Conservation (phyloP, 1,140 invertebrate species). For the Ceratina australensis region DNA sequence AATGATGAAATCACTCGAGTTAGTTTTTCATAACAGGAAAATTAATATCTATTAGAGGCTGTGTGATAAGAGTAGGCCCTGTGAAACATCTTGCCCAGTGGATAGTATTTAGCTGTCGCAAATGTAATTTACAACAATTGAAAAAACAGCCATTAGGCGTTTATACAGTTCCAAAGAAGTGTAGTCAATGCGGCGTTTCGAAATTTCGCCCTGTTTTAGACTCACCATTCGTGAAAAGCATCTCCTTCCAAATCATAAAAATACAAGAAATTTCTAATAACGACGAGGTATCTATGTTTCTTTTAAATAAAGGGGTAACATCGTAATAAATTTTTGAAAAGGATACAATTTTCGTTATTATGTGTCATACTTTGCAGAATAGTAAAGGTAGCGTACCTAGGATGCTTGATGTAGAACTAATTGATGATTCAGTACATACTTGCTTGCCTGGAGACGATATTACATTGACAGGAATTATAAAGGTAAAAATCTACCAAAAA, state of each 20-base stretch:
- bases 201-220: slow-evolving; percentile 86
- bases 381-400: slow-evolving; percentile 90
- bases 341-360: background rate
- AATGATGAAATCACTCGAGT: too few species aligned
- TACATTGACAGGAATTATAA: slow-evolving; percentile 91
- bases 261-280: slow-evolving; percentile 86
- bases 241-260: slow-evolving; percentile 89
- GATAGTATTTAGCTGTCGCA: slow-evolving; percentile 87
- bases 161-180: slow-evolving; percentile 77
- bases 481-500: slow-evolving; percentile 74
- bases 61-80: slow-evolving; percentile 90
- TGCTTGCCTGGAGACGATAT: slow-evolving; percentile 95
- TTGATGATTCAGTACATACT: slow-evolving; percentile 91
- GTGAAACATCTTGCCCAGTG: slow-evolving; percentile 87
- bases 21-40: slow-evolving; percentile 82
- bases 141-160: slow-evolving; percentile 71
- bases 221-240: slow-evolving; percentile 86
- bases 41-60: slow-evolving; percentile 91
- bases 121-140: slow-evolving; percentile 67
- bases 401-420: slow-evolving; percentile 92
- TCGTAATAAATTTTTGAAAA: background rate
- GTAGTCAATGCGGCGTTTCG: slow-evolving; percentile 84
- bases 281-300: slow-evolving; percentile 79
- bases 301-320: slow-evolving; percentile 29
- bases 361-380: slow-evolving; percentile 73